These are phyloP conservation scores for Pharmacophagus antenor DNA, from an alignment of 2,888 invertebrate species.

Conservation along the genomic window DNA sequence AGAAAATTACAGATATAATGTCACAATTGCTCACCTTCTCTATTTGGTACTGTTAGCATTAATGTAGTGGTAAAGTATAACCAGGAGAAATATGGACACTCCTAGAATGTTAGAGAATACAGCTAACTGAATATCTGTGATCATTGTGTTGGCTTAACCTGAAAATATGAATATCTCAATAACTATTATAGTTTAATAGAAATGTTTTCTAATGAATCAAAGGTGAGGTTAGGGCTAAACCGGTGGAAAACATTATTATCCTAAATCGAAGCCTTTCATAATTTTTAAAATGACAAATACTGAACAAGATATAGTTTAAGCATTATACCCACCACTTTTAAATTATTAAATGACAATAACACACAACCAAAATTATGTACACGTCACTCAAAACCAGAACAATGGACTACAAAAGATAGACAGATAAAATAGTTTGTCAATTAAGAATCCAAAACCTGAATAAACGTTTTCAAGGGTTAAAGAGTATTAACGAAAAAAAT, in stretches of 20 bases:
- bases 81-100: slow-evolving; percentile 93
- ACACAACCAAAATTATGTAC: slow-evolving; percentile 1
- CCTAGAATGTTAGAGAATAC: slow-evolving; percentile 97
- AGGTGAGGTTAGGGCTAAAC: slow-evolving; percentile 1
- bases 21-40: slow-evolving; percentile 34
- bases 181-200: not conserved
- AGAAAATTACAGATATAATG: not conserved
- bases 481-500: too few relatives aligned
- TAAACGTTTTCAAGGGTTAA: too few relatives aligned
- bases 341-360: not conserved
- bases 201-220: not conserved
- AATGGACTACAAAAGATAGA: not conserved
- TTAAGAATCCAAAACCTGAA: too few relatives aligned
- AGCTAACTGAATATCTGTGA: slow-evolving; percentile 97
- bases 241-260: not conserved
- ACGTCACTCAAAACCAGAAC: slow-evolving; percentile 13
- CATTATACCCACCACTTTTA: slow-evolving; percentile 9
- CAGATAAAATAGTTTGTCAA: not conserved
- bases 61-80: slow-evolving; percentile 98
- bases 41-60: slow-evolving; percentile 89
- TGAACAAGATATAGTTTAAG: not conserved
- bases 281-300: too few relatives aligned
- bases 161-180: slow-evolving; percentile 28
- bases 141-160: slow-evolving; percentile 82
- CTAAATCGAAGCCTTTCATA: too few relatives aligned